These are phyloP conservation scores for Harpagoxenus sublaevis DNA, from an alignment of 2,888 invertebrate genomes.

Conservation along the genomic window DNA sequence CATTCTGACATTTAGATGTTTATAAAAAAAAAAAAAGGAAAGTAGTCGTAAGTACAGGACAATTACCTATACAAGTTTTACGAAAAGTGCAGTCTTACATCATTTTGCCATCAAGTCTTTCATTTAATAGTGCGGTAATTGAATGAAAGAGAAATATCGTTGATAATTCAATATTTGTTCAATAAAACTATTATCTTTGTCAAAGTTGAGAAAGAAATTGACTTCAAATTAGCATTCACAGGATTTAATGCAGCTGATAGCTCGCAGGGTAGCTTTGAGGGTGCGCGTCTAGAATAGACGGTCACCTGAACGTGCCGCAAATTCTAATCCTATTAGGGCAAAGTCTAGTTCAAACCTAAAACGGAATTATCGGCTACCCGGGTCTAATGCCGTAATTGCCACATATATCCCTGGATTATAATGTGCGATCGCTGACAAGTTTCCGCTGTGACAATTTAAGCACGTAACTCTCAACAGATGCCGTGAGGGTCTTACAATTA, in stretches of 20 bases:
- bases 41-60: neutral
- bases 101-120: neutral
- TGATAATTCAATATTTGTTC: neutral
- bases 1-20: neutral
- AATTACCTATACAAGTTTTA: neutral
- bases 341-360: slow-evolving; percentile 54
- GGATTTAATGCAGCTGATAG: neutral
- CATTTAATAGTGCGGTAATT: neutral
- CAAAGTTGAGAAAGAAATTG: neutral
- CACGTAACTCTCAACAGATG: slow-evolving; percentile 25
- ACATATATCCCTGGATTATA: slow-evolving; percentile 38
- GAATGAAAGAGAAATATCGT: neutral
- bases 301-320: slow-evolving; percentile 46
- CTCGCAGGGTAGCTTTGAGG: neutral
- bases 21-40: neutral
- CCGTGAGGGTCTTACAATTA: neutral
- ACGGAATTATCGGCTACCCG: slow-evolving; percentile 50
- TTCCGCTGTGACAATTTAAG: slow-evolving; percentile 26
- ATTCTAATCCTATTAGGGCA: slow-evolving; percentile 53
- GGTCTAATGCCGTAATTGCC: slow-evolving; percentile 43
- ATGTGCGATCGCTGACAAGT: slow-evolving; percentile 35
- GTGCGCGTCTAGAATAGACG: slow-evolving; percentile 37
- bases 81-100: neutral
- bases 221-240: neutral
- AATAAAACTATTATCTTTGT: neutral